Conservation (phyloP, 2,888 invertebrate genomes). For the Leucophora obtusa region DNA sequence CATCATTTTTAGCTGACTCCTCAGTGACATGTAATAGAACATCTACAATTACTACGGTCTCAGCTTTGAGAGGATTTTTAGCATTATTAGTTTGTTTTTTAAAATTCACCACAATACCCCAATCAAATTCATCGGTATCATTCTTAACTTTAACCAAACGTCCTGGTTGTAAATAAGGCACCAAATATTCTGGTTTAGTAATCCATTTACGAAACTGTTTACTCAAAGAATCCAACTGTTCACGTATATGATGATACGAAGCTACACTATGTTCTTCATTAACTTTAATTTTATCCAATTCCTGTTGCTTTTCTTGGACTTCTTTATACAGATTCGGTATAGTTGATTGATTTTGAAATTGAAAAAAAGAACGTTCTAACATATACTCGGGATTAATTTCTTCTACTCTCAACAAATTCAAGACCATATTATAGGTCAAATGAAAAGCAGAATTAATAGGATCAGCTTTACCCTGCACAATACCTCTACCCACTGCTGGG, state of each 20-base stretch:
- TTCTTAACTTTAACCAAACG: constrained; percentile 94
- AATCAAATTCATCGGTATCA: constrained; percentile 92
- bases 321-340: constrained; percentile 94
- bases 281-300: constrained; percentile 83
- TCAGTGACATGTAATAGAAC: constrained; percentile 89
- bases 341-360: constrained; percentile 98
- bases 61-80: constrained; percentile 80
- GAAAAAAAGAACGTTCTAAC: constrained; percentile 98
- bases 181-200: constrained; percentile 90
- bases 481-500: constrained; percentile 85
- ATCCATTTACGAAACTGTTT: constrained; percentile 88
- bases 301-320: constrained; percentile 81
- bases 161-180: constrained; percentile 97
- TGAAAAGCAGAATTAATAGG: constrained; percentile 99
- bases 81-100: constrained; percentile 83
- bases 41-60: constrained; percentile 84
- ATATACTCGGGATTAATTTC: constrained; percentile 99
- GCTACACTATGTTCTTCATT: constrained; percentile 87
- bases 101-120: constrained; percentile 97
- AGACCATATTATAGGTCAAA: constrained; percentile 99
- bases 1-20: constrained; percentile 81
- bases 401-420: constrained; percentile 96
- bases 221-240: constrained; percentile 87
- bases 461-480: constrained; percentile 94
- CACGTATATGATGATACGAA: constrained; percentile 90